Evolutionary conservation across 1,140 invertebrate genomes (phyloP).

Genomic region (Pantala flavescens): DNA sequence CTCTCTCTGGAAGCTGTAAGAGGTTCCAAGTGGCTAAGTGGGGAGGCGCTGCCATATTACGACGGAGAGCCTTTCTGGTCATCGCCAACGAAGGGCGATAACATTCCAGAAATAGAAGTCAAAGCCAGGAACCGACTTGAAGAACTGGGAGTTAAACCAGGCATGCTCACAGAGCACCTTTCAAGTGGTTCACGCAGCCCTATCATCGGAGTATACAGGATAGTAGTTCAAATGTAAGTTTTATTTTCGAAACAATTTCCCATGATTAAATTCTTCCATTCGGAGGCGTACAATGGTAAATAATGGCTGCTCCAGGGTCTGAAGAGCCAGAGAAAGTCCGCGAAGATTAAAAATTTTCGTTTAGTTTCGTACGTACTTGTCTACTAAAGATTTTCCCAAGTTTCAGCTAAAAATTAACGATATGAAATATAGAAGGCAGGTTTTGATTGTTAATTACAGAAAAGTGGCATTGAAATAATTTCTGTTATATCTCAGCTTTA

Average conservation of each 20-base stretch:
- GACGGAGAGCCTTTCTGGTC: neutral
- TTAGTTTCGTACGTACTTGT: too few species aligned
- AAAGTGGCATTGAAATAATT: too few species aligned
- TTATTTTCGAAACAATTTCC: neutral
- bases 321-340: too few species aligned
- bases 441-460: too few species aligned
- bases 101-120: neutral
- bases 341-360: too few species aligned
- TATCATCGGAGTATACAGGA: conserved; percentile 48
- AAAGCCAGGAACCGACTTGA: conserved; percentile 26
- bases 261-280: too few species aligned
- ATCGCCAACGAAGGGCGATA: neutral
- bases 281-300: too few species aligned
- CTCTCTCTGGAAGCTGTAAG: neutral
- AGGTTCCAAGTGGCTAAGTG: neutral
- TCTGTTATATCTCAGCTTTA: too few species aligned
- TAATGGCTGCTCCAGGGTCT: too few species aligned
- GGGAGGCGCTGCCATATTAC: neutral
- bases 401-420: too few species aligned
- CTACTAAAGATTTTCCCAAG: too few species aligned
- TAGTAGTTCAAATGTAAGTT: conserved; percentile 37
- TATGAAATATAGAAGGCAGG: too few species aligned
- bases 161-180: conserved; percentile 37
- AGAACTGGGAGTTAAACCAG: conserved; percentile 41
- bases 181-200: conserved; percentile 39